phyloP scores from a whole-genome alignment of 1,140 invertebrate genomes.

The Daktulosphaira vitifoliae region DNA sequence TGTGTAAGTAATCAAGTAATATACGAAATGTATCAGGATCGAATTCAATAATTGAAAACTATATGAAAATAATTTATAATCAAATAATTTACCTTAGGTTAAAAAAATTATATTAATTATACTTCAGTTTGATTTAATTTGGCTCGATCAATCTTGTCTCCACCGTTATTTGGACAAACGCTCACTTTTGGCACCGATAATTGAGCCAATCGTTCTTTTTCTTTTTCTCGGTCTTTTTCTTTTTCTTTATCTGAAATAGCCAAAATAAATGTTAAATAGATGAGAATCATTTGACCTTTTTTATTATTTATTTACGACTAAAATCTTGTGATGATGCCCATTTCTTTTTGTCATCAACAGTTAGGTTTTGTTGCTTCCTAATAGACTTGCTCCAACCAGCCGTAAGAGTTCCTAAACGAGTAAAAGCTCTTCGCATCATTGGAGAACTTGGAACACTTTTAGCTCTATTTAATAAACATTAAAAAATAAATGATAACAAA shows the following conservation, averaged over 20 bases:
- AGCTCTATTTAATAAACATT: constrained; percentile 50
- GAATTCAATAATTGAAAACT: constrained; percentile 92
- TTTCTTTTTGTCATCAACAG: constrained; percentile 80
- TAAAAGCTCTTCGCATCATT: constrained; percentile 88
- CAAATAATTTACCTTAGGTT: neutral
- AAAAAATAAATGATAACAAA: neutral
- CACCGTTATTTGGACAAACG: constrained; percentile 73
- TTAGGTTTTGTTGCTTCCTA: constrained; percentile 61
- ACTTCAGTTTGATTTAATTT: constrained; percentile 87
- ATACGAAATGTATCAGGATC: constrained; percentile 87
- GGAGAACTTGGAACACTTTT: constrained; percentile 89
- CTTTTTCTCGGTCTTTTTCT: constrained; percentile 68
- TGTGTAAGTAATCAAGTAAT: constrained; percentile 83
- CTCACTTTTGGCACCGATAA: constrained; percentile 76
- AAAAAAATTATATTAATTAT: constrained; percentile 40
- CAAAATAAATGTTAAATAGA: neutral
- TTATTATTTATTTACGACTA: constrained; percentile 56
- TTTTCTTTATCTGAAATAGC: constrained; percentile 54
- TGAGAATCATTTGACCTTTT: neutral
- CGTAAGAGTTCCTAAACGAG: constrained; percentile 74
- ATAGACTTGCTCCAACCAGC: constrained; percentile 82
- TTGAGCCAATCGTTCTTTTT: constrained; percentile 52
- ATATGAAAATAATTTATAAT: constrained; percentile 39
- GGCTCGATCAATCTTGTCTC: constrained; percentile 79
- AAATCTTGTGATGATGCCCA: constrained; percentile 88